Evolutionary conservation across 2,797 vertebrate genomes (phyloP), one percentile per base, ranked within the genome.

Genomic region (Micrastur ruficollis): DNA sequence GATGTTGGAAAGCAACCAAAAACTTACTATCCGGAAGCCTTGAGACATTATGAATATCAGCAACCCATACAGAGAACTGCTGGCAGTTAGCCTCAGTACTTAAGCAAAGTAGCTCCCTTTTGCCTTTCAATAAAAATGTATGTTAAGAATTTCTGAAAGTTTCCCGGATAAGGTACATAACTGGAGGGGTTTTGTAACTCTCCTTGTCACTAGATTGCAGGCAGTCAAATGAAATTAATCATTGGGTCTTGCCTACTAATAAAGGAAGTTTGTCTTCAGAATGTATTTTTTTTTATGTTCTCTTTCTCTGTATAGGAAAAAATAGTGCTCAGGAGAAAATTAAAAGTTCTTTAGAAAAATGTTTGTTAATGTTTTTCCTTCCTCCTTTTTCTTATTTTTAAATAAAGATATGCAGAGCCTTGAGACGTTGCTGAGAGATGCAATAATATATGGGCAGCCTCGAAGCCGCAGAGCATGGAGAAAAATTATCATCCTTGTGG

Each of bases 401-500:
- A 95, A 96, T 97, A 72, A 98, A 99, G 99, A 99, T 91, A 98
- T 98, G 97, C 97, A 99, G 87, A 98, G 98, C 96, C 98, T 99
- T 62, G 99, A 99, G 96, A 98, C 98, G 67, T 95, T 99, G 97
- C 98, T 99, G 75, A 98, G 97, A 94, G 99, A 99, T 31, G 99
- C 99, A 7, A 89, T 99, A 94, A 97, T 98, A 97, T 98, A 98
- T 3, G 99, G 99, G 38, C 99, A 99, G 93, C 99, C 99, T 91
- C 98, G 98, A 89, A 99, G 98, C 12, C 98, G 93, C 93, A 98
- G 99, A 96, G 98, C 99, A 63, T 99, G 99, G 99, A 99, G 95
- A 96, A 99, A 99, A 98, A 99, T 99, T 95, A 98, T 99, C 94
- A 99, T 99, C 97, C 96, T 99, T 22, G 99, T 99, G 86, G 99